Percentiles rank a stretch among this genome's conserved stretches.
Conservation (phyloP, 1,140 invertebrate genomes). For the Brachionus koreanus region DNA sequence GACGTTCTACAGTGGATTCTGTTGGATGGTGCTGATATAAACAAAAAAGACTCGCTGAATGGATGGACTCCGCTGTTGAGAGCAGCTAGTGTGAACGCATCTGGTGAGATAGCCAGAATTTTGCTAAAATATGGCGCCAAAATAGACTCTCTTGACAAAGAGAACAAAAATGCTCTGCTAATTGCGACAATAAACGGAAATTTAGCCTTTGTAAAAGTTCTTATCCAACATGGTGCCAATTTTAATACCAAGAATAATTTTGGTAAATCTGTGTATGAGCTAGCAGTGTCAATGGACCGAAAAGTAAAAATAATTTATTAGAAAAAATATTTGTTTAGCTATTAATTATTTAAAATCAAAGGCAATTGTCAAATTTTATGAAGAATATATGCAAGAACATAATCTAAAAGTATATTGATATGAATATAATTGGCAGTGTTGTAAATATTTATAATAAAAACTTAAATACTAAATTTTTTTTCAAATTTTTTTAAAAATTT, state of each 20-base stretch:
- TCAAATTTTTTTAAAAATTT: too few relatives aligned
- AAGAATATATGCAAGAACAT: constrained; percentile 17
- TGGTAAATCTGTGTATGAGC: constrained; percentile 52
- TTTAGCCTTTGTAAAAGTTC: constrained; percentile 49
- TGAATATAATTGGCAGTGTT: background rate
- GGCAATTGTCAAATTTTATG: constrained; percentile 35
- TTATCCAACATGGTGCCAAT: constrained; percentile 52
- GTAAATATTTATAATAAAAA: background rate
- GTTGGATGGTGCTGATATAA: constrained; percentile 52
- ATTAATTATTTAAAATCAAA: background rate
- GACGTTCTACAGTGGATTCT: constrained; percentile 55
- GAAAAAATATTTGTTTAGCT: background rate
- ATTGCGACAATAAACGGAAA: constrained; percentile 54
- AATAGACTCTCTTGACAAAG: constrained; percentile 51
- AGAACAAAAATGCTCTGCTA: constrained; percentile 53
- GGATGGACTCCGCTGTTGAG: constrained; percentile 55
- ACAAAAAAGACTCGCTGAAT: constrained; percentile 39
- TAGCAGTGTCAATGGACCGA: constrained; percentile 52
- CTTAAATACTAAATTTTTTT: background rate
- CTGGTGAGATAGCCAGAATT: constrained; percentile 48
- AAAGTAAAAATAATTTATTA: constrained; percentile 47
- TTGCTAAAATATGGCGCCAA: constrained; percentile 48
- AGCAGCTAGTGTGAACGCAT: constrained; percentile 50
- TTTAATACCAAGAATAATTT: constrained; percentile 52
- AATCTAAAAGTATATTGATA: constrained; percentile 16